Conservation (phyloP, 2,888 invertebrate genomes). For the Drosophila dives region DNA sequence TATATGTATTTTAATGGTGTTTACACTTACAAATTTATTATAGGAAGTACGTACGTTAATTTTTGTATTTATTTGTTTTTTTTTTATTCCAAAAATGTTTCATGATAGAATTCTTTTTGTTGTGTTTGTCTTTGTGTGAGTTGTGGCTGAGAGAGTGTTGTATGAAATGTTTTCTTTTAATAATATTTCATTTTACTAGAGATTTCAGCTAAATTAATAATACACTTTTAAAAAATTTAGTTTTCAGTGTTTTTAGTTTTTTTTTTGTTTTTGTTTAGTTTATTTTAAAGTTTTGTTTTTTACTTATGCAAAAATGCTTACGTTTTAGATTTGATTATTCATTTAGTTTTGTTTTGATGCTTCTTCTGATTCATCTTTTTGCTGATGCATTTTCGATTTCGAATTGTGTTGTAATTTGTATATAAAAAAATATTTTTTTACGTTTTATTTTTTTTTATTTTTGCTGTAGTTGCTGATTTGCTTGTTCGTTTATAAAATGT, state of each 20-base stretch:
- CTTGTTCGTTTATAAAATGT: constrained; percentile 72
- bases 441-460: constrained; percentile 38
- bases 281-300: constrained; percentile 24
- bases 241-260: constrained; percentile 41
- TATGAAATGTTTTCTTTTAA: constrained; percentile 52
- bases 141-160: constrained; percentile 27
- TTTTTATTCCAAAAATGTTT: constrained; percentile 10
- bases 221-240: constrained; percentile 72
- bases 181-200: constrained; percentile 66
- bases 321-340: constrained; percentile 60
- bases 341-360: constrained; percentile 49
- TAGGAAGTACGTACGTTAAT: constrained; percentile 69
- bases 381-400: constrained; percentile 39
- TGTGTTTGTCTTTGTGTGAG: constrained; percentile 25
- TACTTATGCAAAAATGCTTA: constrained; percentile 73
- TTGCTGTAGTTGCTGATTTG: constrained; percentile 58
- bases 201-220: constrained; percentile 76
- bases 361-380: constrained; percentile 30
- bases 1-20: constrained; percentile 20
- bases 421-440: constrained; percentile 74
- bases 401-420: constrained; percentile 51
- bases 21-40: constrained; percentile 60
- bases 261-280: constrained; percentile 22
- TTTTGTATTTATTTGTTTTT: constrained; percentile 18
- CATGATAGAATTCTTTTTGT: constrained; percentile 9